Conservation (phyloP, 2,113 vertebrate genomes). For the Micronycteris hirsuta region DNA sequence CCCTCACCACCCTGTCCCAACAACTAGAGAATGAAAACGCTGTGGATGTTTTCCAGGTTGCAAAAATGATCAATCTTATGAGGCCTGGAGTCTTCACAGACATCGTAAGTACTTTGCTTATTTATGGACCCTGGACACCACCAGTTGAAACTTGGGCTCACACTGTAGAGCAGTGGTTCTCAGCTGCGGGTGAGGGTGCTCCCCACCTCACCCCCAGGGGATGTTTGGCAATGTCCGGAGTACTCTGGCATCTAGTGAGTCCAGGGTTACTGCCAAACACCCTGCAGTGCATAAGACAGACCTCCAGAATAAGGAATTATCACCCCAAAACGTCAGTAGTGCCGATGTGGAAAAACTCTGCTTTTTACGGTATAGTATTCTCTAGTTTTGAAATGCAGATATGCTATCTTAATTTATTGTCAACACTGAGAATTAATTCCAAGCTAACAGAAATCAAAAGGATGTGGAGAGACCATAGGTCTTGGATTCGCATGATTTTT, state of each 20-base stretch:
- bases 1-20: constrained; percentile 95
- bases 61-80: constrained; percentile 99
- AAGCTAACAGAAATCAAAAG: not conserved
- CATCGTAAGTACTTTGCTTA: constrained; percentile 87
- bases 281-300: not conserved
- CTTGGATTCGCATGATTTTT: not conserved
- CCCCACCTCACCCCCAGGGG: not conserved
- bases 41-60: constrained; percentile 98
- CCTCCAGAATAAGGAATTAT: not conserved
- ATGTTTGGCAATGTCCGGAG: not conserved
- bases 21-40: constrained; percentile 96
- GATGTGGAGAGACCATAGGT: not conserved
- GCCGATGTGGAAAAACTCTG: not conserved
- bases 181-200: not conserved
- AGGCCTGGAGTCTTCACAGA: constrained; percentile 99
- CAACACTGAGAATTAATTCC: not conserved
- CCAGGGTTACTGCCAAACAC: not conserved
- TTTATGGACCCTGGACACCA: not conserved
- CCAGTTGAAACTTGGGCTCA: not conserved
- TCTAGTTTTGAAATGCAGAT: not conserved
- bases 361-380: not conserved
- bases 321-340: not conserved
- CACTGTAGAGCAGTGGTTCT: not conserved
- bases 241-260: not conserved
- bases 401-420: not conserved